These are phyloP conservation scores for Furcifer pardalis DNA, from an alignment of 2,797 vertebrate species.

Conservation along the genomic window DNA sequence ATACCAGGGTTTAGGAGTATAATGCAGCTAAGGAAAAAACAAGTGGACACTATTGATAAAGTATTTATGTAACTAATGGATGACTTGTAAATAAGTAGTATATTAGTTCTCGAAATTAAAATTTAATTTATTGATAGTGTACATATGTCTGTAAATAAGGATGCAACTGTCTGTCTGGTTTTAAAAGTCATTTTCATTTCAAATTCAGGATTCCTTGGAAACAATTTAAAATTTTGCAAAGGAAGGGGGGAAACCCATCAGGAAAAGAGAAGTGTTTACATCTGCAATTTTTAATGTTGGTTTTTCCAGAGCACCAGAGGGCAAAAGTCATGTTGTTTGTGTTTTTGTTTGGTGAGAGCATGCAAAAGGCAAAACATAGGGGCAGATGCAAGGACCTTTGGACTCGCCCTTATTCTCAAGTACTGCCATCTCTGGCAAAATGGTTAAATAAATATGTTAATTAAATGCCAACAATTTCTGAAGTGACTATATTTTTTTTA, in stretches of 20 bases:
- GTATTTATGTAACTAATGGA: conserved; percentile 99
- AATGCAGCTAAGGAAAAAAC: conserved; percentile 70
- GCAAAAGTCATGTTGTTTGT: not conserved
- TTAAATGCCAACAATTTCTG: conserved; percentile 79
- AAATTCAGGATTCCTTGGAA: conserved; percentile 65
- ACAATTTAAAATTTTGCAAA: conserved; percentile 37
- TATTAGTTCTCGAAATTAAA: conserved; percentile 92
- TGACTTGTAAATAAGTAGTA: conserved; percentile 98
- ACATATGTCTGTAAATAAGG: conserved; percentile 92
- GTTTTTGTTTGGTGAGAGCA: conserved; percentile 22
- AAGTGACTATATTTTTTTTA: conserved; percentile 75
- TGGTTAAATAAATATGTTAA: conserved; percentile 55
- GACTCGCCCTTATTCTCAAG: conserved; percentile 74
- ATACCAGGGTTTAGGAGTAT: conserved; percentile 83
- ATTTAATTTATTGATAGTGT: conserved; percentile 99
- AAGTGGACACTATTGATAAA: conserved; percentile 88
- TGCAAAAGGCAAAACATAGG: conserved; percentile 36
- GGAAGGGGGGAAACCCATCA: not conserved
- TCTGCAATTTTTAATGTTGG: conserved; percentile 15
- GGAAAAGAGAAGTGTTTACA: not conserved
- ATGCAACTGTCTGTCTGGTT: conserved; percentile 75
- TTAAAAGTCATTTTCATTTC: conserved; percentile 82
- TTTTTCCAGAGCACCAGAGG: conserved; percentile 23
- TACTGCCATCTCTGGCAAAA: conserved; percentile 76
- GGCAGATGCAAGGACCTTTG: conserved; percentile 62